Conservation (phyloP, 2,113 vertebrate species). For the Desmodus rotundus region DNA sequence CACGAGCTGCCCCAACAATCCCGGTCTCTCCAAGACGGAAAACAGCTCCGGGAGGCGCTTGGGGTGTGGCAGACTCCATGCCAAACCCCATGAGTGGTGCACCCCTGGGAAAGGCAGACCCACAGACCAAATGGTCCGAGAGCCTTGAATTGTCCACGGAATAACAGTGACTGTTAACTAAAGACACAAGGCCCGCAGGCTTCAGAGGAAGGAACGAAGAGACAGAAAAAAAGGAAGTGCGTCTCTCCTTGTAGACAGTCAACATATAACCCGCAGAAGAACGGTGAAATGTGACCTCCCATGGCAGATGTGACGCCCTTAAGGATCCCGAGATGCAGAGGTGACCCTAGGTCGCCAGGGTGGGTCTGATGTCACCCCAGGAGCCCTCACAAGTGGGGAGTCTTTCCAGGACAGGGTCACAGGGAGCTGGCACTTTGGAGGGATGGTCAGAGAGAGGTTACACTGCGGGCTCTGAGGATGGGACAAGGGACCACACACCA, state of each 20-base stretch:
- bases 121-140: rapidly evolving
- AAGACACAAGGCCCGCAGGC: neutral
- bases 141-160: neutral
- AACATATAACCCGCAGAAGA: no score
- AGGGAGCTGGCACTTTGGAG: no score
- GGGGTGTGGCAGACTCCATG: neutral
- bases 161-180: no score
- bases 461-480: rapidly evolving
- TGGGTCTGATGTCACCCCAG: rapidly evolving
- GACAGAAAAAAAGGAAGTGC: neutral
- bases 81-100: no score
- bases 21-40: neutral
- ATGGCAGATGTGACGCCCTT: neutral
- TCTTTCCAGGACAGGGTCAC: neutral
- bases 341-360: rapidly evolving
- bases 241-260: neutral
- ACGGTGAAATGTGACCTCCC: rapidly evolving
- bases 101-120: neutral
- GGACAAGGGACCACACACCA: neutral
- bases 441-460: no score
- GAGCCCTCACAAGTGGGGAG: neutral
- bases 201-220: neutral
- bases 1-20: no score
- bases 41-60: no score
- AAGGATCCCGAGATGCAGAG: no score